A percentile compares a stretch with the other conserved stretches of the same genome.
Conservation (phyloP, 2,113 vertebrate species). For the Pardalotus punctatus region DNA sequence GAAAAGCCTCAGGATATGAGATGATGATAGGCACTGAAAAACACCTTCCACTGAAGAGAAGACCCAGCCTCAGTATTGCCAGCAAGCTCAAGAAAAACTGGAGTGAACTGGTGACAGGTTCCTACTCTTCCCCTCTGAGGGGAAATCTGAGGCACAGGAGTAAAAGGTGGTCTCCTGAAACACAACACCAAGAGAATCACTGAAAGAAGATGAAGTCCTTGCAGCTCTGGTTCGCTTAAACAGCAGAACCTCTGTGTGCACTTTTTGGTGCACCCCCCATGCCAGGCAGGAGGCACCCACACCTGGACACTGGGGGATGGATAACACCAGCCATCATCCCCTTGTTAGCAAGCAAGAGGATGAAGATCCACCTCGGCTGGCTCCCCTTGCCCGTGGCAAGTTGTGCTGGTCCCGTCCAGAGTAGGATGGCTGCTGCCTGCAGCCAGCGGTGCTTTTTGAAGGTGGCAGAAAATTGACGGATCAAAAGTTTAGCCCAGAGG, state of each 20-base stretch:
- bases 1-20: background rate
- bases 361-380: background rate
- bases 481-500: conserved; percentile 69
- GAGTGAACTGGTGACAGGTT: background rate
- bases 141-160: background rate
- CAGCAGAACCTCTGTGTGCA: background rate
- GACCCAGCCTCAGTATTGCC: background rate
- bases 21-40: background rate
- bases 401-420: fast-evolving
- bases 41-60: background rate
- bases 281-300: background rate
- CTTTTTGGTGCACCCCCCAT: fast-evolving
- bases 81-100: background rate
- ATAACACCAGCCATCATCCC: fast-evolving
- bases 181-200: background rate
- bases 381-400: background rate
- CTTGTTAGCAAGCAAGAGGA: background rate
- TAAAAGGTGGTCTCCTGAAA: background rate
- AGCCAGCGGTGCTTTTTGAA: background rate
- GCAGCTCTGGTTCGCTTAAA: background rate
- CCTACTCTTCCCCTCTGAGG: background rate
- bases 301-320: fast-evolving
- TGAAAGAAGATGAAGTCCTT: background rate
- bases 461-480: conserved; percentile 45
- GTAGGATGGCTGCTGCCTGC: background rate